Evolutionary conservation across 2,888 invertebrate genomes (phyloP).

Genomic region (Cyrtodaria siliqua): DNA sequence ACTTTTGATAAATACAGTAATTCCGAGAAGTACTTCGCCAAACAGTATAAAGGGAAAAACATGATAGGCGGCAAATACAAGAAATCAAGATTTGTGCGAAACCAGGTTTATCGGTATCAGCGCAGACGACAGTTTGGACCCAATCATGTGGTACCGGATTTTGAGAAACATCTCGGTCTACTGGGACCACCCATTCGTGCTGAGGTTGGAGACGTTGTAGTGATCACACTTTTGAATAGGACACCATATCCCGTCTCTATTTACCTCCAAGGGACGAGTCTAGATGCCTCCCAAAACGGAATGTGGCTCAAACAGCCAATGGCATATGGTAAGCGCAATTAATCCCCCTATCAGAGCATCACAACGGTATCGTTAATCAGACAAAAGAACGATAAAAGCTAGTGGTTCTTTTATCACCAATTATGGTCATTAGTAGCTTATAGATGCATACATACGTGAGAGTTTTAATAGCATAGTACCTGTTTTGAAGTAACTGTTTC

Average conservation of each 20-base stretch:
- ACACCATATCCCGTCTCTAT: constrained; percentile 32
- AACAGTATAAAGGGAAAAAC: neutral
- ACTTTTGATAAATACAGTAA: no score
- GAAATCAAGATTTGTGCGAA: constrained; percentile 30
- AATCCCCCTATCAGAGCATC: no score
- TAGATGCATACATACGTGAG: no score
- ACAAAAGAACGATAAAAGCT: no score
- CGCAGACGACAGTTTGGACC: constrained; percentile 54
- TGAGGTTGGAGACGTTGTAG: constrained; percentile 74
- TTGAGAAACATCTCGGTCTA: constrained; percentile 55
- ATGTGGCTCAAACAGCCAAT: constrained; percentile 24
- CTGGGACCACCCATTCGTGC: constrained; percentile 75
- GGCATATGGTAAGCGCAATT: no score
- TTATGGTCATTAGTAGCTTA: no score
- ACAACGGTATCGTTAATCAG: no score
- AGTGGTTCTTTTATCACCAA: no score
- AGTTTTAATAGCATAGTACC: no score
- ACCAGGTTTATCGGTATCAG: no score
- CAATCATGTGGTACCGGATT: constrained; percentile 35
- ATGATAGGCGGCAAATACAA: constrained; percentile 18
- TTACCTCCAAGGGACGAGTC: constrained; percentile 35
- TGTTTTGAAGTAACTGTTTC: no score
- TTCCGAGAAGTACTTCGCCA: constrained; percentile 19
- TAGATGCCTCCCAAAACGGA: constrained; percentile 63
- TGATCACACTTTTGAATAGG: constrained; percentile 51